Base-by-base conservation (phyloP, 2,888 invertebrate species). In the Camponotus fellah region DNA sequence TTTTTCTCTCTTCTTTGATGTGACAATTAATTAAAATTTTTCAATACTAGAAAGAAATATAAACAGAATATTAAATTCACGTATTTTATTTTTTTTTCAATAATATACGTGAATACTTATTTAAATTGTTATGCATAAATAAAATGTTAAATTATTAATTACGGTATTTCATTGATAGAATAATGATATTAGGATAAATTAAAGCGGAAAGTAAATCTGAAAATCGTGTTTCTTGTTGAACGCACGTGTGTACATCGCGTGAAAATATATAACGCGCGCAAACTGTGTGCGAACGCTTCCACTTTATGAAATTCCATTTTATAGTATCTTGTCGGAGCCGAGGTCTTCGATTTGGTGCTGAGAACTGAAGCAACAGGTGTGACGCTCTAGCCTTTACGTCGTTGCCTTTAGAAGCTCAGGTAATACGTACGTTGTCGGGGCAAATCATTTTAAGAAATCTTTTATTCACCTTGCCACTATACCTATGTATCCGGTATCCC, bases 281-380 rank as follows among this genome's bases (percentile, higher is more conserved):
- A 87, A 83, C 81, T 88, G 86, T 72, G 72, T 72, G 72, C 86
- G 86, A 89, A 90, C 85, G 90, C 60, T 82, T 65, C 75, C 89
- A 87, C 89, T 91, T 91, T 91, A 91, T 91, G 91, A 91, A 91
- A 91, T 91, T 90, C 90, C 90, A 88, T 91, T 91, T 91, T 90
- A 91, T 86, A 88, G 87, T 87, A 89, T 89, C 90, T 88, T 86
- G 84, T 85, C 86, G 87, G 87, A 85, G 90, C 84, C 87, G 86
- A 90, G 92, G 90, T 91, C 93, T 94, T 94, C 94, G 94, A 94
- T 94, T 94, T 92, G 92, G 93, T 92, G 92, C 92, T 92, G 92
- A 92, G 93, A 93, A 91, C 90, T 88, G 93, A 93, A 94, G 94
- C 94, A 94, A 94, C 94, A 94, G 94, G 94, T 94, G 94, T 91